A percentile compares a stretch with the other conserved stretches of the same genome.
Conservation (phyloP, 2,113 vertebrate genomes). For the Colinus virginianus region DNA sequence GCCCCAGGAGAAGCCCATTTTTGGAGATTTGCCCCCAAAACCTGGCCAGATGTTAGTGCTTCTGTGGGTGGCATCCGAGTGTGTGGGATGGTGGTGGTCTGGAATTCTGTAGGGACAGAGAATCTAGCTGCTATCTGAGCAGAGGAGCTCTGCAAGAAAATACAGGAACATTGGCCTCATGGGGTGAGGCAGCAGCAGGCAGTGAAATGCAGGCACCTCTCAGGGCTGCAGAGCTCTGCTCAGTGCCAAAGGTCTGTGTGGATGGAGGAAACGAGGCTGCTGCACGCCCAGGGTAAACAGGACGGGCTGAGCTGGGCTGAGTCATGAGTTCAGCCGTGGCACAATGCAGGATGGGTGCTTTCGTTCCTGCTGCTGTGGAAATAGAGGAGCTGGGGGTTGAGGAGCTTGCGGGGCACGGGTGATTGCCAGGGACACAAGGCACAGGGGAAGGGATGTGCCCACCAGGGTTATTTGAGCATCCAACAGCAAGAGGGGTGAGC, state of each 20-base stretch:
- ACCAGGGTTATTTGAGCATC: not conserved
- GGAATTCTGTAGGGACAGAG: not conserved
- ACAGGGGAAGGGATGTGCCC: not conserved
- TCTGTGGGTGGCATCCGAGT: conserved; percentile 13
- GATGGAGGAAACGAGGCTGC: not conserved
- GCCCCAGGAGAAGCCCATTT: not conserved
- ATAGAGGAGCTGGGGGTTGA: not conserved
- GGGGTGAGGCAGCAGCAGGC: not conserved
- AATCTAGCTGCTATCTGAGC: not conserved
- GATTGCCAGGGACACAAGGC: not conserved
- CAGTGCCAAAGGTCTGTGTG: not conserved
- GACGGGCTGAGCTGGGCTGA: not conserved
- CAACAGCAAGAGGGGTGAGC: accelerated
- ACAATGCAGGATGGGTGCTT: not conserved
- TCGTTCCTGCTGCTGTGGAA: not conserved
- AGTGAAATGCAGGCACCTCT: not conserved
- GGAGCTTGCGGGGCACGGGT: not conserved
- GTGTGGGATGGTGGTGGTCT: not conserved
- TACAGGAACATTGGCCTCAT: accelerated
- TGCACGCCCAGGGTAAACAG: conserved; percentile 42
- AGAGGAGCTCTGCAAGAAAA: not conserved
- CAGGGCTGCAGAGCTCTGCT: not conserved
- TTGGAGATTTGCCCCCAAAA: not conserved
- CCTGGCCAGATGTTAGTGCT: not conserved
- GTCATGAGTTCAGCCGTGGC: not conserved